These are phyloP conservation scores for Suricata suricatta DNA, from an alignment of 2,113 vertebrate species.

Conservation along the genomic window DNA sequence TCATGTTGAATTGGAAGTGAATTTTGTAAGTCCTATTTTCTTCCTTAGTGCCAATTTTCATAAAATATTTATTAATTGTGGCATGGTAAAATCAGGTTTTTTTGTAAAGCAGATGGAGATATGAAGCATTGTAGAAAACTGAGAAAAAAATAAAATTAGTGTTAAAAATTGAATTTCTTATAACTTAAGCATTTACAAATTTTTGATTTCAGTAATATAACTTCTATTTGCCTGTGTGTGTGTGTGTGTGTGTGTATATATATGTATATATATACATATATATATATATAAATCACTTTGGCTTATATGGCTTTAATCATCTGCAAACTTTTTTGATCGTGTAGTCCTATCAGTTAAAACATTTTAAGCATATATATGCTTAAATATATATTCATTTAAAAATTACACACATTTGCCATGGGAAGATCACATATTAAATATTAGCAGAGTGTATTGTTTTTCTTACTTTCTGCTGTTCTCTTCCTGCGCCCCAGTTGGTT, in stretches of 20 bases:
- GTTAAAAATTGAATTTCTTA: neutral
- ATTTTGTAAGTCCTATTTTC: neutral
- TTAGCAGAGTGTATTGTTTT: neutral
- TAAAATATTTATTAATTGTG: slow-evolving; percentile 27
- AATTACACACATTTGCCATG: neutral
- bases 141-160: slow-evolving; percentile 11
- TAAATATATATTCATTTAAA: neutral
- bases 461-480: neutral
- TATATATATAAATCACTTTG: neutral
- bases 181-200: neutral
- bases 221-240: neutral
- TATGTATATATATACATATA: no score
- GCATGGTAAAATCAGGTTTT: neutral
- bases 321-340: neutral
- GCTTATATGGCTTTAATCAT: neutral
- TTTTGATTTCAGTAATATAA: neutral
- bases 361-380: neutral
- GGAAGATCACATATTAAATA: neutral
- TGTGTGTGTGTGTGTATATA: no score
- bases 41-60: slow-evolving; percentile 11
- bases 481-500: neutral
- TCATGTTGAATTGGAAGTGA: neutral
- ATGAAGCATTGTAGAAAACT: neutral
- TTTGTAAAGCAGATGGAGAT: neutral
- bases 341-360: neutral